Base-by-base conservation (phyloP, 2,113 vertebrate genomes). In the Pterocles gutturalis region DNA sequence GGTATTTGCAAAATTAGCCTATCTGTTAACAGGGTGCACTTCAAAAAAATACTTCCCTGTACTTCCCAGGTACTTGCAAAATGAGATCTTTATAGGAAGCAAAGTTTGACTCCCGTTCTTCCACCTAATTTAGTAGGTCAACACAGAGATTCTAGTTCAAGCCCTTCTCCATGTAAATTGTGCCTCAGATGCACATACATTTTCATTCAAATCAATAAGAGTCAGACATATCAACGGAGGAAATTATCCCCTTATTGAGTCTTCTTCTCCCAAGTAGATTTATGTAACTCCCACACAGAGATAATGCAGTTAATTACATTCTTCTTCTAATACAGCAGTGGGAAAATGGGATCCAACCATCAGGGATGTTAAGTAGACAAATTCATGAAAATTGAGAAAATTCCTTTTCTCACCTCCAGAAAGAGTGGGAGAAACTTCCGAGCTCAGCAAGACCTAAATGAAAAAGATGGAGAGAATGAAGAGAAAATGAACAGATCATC, bases 221-320 rank as follows among this genome's bases (percentile, higher is more conserved):
- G 83, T 93, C 61, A 93, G 88, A 87, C 69, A 84, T 90, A 96
- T 92, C 90, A 96, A 92, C 94, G 79, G 53, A 94, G 76, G 94
- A 97, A 97, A 97, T 94, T 92, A 96, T 92, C 83, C 94, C 34
- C 72, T 95, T 91, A 95, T 92, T 97, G 95, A 89, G 67, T 78
- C 90, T 22, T 96, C 83, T 90, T 82, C 89, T 95, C 64, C 61
- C 24, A 64, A 85, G 65, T 53, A 97, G 88, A 95, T 96, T 94
- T 97, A 96, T 92, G 73, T 79, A 90, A 93, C 92, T 93, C 72
- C 77, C 69, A 78, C 61, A 53, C 57, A 87, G 96, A 94, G 72
- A 81, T 89, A 93, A 97, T 87, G 48, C 55, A 89, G 83, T 93
- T 94, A 96, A 96, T 94, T 91, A 83, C 62, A 66, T 62, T 79